These are phyloP conservation scores for Tragelaphus strepsiceros DNA, from an alignment of 2,113 vertebrate species.

Conservation along the genomic window DNA sequence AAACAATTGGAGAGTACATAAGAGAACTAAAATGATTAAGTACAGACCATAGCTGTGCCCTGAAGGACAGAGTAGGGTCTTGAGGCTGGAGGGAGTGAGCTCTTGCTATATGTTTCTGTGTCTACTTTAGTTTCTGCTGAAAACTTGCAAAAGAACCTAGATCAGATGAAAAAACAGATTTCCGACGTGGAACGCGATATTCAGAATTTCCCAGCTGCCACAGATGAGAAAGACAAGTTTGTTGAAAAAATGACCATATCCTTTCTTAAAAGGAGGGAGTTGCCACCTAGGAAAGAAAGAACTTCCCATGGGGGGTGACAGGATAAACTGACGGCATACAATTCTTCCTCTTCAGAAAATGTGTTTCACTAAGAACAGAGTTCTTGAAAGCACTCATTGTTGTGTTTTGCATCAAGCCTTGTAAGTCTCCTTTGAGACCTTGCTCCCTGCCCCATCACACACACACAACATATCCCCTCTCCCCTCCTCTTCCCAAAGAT, in stretches of 20 bases:
- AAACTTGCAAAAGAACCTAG: conserved; percentile 88
- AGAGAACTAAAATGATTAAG: background rate
- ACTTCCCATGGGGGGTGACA: background rate
- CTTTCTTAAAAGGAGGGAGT: conserved; percentile 65
- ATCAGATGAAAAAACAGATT: conserved; percentile 86
- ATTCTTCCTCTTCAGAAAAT: background rate
- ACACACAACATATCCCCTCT: background rate
- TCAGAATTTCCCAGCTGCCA: conserved; percentile 84
- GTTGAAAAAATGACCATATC: conserved; percentile 89
- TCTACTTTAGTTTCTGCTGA: conserved; percentile 83
- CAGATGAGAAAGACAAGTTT: conserved; percentile 85
- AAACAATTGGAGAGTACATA: background rate
- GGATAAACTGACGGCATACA: background rate
- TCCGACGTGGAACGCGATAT: conserved; percentile 81
- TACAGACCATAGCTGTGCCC: background rate
- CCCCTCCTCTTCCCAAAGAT: background rate
- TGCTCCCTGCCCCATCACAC: rapidly evolving
- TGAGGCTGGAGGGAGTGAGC: conserved; percentile 13
- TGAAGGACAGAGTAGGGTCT: background rate
- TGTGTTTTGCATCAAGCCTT: background rate
- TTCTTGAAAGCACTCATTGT: background rate
- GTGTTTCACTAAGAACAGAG: background rate
- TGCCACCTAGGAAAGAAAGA: background rate
- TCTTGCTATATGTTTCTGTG: conserved; percentile 7
- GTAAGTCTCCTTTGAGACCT: background rate